phyloP scores from a whole-genome alignment of 2,113 vertebrate species.

The Oceanodroma tethys region DNA sequence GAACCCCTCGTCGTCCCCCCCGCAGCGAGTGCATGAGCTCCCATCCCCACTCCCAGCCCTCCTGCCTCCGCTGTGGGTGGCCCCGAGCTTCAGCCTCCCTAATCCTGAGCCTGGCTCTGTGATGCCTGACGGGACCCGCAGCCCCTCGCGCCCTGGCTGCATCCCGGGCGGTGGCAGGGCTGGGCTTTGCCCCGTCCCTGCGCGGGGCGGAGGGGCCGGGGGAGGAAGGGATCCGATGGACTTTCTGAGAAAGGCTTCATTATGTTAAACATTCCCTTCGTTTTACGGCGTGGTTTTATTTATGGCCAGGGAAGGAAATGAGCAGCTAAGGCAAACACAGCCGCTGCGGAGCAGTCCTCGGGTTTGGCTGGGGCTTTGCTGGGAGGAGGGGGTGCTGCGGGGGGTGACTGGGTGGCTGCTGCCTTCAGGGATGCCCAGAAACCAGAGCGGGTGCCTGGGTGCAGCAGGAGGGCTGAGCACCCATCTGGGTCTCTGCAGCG shows the following conservation, averaged over 20 bases:
- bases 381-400: neutral
- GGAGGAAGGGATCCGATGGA: neutral
- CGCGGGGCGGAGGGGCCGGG: fast-evolving
- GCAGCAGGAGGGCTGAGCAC: neutral
- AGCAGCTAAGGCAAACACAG: slow-evolving; percentile 42
- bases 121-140: fast-evolving
- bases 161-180: neutral
- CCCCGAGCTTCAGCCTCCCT: neutral
- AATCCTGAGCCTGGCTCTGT: neutral
- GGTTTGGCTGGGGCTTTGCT: neutral
- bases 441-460: neutral
- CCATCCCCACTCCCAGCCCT: neutral
- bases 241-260: slow-evolving; percentile 35
- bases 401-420: neutral
- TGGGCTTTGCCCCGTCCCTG: neutral
- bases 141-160: fast-evolving
- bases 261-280: slow-evolving; percentile 28
- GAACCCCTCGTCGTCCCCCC: neutral
- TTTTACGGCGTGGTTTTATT: slow-evolving; percentile 30
- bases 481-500: fast-evolving
- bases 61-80: neutral
- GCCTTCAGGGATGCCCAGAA: neutral
- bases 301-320: slow-evolving; percentile 20
- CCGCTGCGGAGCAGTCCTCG: fast-evolving
- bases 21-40: fast-evolving